A percentile compares a stretch with the other conserved stretches of the same genome.
phyloP scores from a whole-genome alignment of 2,113 vertebrate genomes.

The Nerophis ophidion region DNA sequence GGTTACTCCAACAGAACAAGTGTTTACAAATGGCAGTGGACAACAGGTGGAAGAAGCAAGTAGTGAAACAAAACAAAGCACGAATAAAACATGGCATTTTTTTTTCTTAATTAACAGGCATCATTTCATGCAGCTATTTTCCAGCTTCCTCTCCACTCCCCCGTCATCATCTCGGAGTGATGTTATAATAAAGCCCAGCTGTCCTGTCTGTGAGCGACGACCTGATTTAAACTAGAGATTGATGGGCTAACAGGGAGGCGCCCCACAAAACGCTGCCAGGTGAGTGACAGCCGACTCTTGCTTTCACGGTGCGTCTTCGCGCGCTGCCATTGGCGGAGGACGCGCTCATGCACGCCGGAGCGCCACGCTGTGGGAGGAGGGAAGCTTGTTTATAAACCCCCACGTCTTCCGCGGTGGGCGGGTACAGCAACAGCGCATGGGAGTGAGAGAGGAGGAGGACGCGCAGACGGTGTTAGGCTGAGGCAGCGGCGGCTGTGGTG shows the following conservation, averaged over 20 bases:
- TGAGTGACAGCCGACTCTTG: conserved; percentile 63
- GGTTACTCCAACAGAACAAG: too few relatives aligned
- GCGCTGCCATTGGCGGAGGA: conserved; percentile 61
- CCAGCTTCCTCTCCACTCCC: not conserved
- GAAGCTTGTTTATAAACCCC: conserved; percentile 67
- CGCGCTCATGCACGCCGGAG: conserved; percentile 40
- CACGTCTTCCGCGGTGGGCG: conserved; percentile 58
- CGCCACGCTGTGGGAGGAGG: conserved; percentile 63
- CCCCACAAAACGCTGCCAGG: conserved; percentile 33
- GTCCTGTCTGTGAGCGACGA: conserved; percentile 41
- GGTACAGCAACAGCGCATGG: conserved; percentile 58
- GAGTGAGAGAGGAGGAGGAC: conserved; percentile 41
- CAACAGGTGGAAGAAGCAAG: too few relatives aligned
- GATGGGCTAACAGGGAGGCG: conserved; percentile 23
- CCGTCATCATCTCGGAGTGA: not conserved
- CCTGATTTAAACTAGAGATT: conserved; percentile 46
- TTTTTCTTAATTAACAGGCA: too few relatives aligned
- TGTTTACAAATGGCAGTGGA: too few relatives aligned
- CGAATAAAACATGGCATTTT: too few relatives aligned
- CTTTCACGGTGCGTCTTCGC: conserved; percentile 54
- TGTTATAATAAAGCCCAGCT: conserved; percentile 32
- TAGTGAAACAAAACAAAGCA: too few relatives aligned
- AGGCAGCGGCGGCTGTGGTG: conserved; percentile 62
- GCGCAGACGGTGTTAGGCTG: conserved; percentile 40
- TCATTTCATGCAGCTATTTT: not conserved